phyloP scores from a whole-genome alignment of 2,797 vertebrate species.

The Selene dorsalis region DNA sequence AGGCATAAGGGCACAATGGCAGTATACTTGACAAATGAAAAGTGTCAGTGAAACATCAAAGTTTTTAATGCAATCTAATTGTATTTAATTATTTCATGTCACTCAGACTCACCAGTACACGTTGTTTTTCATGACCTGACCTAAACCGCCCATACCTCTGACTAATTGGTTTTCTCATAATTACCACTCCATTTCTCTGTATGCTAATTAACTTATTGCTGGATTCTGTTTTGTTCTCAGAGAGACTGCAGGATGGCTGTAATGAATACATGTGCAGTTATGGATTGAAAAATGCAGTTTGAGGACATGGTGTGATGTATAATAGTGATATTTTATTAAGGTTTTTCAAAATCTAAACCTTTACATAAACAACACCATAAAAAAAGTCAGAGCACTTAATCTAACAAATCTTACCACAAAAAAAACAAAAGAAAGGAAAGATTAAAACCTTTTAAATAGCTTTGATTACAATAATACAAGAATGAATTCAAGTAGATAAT shows the following conservation, averaged over 20 bases:
- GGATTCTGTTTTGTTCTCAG: constrained; percentile 8
- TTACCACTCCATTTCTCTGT: constrained; percentile 29
- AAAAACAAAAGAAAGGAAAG: neutral
- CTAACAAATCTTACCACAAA: neutral
- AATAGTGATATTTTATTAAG: neutral
- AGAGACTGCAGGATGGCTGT: constrained; percentile 8
- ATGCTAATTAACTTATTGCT: constrained; percentile 20
- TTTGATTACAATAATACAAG: neutral
- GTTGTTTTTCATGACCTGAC: constrained; percentile 35
- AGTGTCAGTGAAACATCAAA: neutral
- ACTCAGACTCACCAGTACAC: constrained; percentile 14
- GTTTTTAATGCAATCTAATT: constrained; percentile 32
- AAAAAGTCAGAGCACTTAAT: neutral
- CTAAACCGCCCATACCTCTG: constrained; percentile 24
- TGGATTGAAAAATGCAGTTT: constrained; percentile 6
- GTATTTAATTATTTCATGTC: constrained; percentile 24
- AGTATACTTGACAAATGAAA: constrained; percentile 6
- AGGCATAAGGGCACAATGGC: neutral
- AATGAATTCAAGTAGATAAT: neutral
- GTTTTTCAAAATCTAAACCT: neutral
- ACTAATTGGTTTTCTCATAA: constrained; percentile 56
- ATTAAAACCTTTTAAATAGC: neutral
- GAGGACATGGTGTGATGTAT: neutral
- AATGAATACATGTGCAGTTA: neutral
- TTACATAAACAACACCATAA: neutral